Evolutionary conservation across 2,888 invertebrate genomes (phyloP).

Genomic region (Rapana venosa): DNA sequence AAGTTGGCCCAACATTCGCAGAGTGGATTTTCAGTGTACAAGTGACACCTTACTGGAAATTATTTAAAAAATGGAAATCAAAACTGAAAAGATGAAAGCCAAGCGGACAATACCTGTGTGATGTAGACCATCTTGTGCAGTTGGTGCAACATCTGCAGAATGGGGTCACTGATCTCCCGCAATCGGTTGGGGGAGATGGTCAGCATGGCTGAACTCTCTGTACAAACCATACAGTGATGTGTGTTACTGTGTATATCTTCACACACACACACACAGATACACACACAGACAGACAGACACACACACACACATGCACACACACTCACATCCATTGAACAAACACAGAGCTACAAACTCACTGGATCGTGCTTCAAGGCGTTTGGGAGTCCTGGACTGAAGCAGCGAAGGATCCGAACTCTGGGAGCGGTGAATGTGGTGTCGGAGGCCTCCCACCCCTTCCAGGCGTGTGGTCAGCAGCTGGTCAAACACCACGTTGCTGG

Average conservation of each 20-base stretch:
- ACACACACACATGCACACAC: no score
- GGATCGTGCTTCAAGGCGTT: conserved; percentile 39
- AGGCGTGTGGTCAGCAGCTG: conserved; percentile 46
- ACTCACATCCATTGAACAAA: no score
- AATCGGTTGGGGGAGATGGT: conserved; percentile 75
- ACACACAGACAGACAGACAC: no score
- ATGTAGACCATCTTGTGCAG: conserved; percentile 78
- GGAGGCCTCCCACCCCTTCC: conserved; percentile 28
- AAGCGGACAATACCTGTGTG: conserved; percentile 59
- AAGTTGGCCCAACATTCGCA: no score
- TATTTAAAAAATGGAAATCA: no score
- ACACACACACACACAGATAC: no score
- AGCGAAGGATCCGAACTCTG: conserved; percentile 44
- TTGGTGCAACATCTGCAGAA: conserved; percentile 75
- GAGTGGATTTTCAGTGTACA: no score
- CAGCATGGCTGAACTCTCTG: conserved; percentile 73
- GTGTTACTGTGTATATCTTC: no score
- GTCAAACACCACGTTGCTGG: conserved; percentile 41
- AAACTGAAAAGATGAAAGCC: no score
- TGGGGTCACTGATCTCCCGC: conserved; percentile 77
- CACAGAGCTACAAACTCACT: conserved; percentile 36
- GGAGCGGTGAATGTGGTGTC: conserved; percentile 40
- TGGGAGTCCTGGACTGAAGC: conserved; percentile 4
- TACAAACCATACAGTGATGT: neutral
- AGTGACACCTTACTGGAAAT: no score